phyloP scores from a whole-genome alignment of 2,888 invertebrate genomes.

The Diarsia dahlii region DNA sequence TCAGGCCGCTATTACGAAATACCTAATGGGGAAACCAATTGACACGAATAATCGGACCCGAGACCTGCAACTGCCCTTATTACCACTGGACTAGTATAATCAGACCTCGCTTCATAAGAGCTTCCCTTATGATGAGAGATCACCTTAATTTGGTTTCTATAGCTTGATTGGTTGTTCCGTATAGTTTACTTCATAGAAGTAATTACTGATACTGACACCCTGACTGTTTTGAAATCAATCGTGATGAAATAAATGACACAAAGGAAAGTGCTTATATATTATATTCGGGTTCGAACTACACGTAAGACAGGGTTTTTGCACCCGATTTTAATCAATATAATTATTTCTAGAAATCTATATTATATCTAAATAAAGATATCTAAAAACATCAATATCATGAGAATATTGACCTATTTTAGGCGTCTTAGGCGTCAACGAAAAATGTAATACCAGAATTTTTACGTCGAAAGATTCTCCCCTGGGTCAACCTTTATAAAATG shows the following conservation, averaged over 20 bases:
- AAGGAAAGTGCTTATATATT: too few relatives aligned
- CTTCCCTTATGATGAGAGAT: too few relatives aligned
- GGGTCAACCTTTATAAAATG: constrained; percentile 29
- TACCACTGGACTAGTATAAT: too few relatives aligned
- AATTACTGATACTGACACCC: not conserved
- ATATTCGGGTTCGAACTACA: not conserved
- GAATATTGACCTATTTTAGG: constrained; percentile 26
- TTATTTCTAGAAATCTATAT: too few relatives aligned
- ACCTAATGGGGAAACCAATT: not conserved
- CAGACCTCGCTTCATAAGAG: too few relatives aligned
- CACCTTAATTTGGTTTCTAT: too few relatives aligned
- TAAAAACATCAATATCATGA: constrained; percentile 19
- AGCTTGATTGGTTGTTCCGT: too few relatives aligned
- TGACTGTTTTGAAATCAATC: too few relatives aligned
- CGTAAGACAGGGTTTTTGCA: not conserved
- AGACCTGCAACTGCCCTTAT: too few relatives aligned
- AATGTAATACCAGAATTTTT: constrained; percentile 56
- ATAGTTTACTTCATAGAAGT: not conserved
- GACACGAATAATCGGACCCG: too few relatives aligned
- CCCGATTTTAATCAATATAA: not conserved
- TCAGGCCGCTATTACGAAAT: not conserved
- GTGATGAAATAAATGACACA: not conserved
- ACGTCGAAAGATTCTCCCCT: constrained; percentile 25
- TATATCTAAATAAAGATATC: not conserved
- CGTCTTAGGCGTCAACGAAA: constrained; percentile 36